Evolutionary conservation across 2,797 vertebrate species (phyloP).

Genomic region (Typhlichthys subterraneus): DNA sequence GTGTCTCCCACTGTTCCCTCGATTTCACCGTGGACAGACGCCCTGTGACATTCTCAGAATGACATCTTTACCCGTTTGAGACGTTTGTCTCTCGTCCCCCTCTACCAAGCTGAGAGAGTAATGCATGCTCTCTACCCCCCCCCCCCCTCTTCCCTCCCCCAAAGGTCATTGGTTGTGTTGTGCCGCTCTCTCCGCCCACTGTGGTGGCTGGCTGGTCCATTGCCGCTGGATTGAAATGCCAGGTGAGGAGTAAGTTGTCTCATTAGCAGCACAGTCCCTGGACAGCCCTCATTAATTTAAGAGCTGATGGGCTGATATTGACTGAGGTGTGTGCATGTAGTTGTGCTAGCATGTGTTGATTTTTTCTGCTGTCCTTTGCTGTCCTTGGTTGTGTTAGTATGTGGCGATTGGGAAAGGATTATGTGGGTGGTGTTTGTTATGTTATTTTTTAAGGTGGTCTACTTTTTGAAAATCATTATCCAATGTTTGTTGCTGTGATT

Average conservation of each 20-base stretch:
- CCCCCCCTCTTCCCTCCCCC: not conserved
- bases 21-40: slow-evolving; percentile 32
- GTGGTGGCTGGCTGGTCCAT: slow-evolving; percentile 36
- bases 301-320: slow-evolving; percentile 48
- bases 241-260: slow-evolving; percentile 60
- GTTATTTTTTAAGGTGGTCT: no score
- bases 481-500: no score
- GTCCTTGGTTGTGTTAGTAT: slow-evolving; percentile 1
- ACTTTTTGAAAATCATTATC: no score
- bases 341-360: slow-evolving; percentile 3
- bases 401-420: not conserved
- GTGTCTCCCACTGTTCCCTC: slow-evolving; percentile 31
- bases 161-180: slow-evolving; percentile 2
- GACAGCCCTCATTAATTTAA: slow-evolving; percentile 59
- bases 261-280: slow-evolving; percentile 46
- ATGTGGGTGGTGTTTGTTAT: not conserved
- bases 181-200: slow-evolving; percentile 2
- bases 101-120: slow-evolving; percentile 16
- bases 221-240: slow-evolving; percentile 43
- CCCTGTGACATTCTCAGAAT: slow-evolving; percentile 51
- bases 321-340: slow-evolving; percentile 8
- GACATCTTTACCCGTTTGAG: slow-evolving; percentile 46
- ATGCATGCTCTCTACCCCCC: not conserved
- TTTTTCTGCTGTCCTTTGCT: slow-evolving; percentile 7
- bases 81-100: not conserved